These are phyloP conservation scores for Paragorgia papillata DNA, from an alignment of 92 coral and sea anemone species.

Conservation along the genomic window DNA sequence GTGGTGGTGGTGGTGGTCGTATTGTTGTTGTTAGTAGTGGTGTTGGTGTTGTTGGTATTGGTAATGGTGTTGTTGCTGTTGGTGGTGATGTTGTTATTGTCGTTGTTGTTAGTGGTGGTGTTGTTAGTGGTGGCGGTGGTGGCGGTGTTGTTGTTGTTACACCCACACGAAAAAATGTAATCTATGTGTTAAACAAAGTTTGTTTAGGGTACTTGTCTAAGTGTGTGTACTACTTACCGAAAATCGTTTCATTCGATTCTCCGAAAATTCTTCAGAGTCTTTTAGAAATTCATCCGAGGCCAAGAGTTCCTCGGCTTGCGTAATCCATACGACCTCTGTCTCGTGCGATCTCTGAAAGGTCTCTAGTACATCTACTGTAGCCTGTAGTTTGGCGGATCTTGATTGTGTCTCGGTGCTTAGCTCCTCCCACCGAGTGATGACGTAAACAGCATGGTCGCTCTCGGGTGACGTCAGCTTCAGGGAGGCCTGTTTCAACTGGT, in stretches of 20 bases:
- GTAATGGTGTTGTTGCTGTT: too few species aligned
- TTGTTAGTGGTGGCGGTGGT: too few species aligned
- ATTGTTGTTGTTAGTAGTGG: too few species aligned
- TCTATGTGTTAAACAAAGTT: too few species aligned
- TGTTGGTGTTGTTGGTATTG: too few species aligned
- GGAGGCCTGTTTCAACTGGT: constrained; percentile 66
- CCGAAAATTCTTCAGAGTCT: constrained; percentile 62
- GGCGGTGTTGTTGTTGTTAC: too few species aligned
- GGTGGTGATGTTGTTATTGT: too few species aligned
- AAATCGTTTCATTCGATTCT: constrained; percentile 73
- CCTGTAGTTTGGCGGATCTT: constrained; percentile 66
- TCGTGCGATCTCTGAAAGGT: constrained; percentile 67
- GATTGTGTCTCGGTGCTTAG: constrained; percentile 70
- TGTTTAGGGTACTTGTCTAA: too few species aligned
- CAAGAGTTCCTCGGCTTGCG: constrained; percentile 70
- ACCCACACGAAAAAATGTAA: too few species aligned
- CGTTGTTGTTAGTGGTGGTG: too few species aligned
- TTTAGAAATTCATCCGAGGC: constrained; percentile 55
- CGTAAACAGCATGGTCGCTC: constrained; percentile 59
- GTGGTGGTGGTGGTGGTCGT: too few species aligned
- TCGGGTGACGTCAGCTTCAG: constrained; percentile 76
- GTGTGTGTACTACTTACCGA: constrained; percentile 88
- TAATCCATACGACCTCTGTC: constrained; percentile 77
- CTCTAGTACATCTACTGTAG: constrained; percentile 65
- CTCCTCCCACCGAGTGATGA: constrained; percentile 82